A percentile compares a stretch with the other conserved stretches of the same genome.
Conservation (phyloP, 2,113 vertebrate species). For the Vombatus ursinus region DNA sequence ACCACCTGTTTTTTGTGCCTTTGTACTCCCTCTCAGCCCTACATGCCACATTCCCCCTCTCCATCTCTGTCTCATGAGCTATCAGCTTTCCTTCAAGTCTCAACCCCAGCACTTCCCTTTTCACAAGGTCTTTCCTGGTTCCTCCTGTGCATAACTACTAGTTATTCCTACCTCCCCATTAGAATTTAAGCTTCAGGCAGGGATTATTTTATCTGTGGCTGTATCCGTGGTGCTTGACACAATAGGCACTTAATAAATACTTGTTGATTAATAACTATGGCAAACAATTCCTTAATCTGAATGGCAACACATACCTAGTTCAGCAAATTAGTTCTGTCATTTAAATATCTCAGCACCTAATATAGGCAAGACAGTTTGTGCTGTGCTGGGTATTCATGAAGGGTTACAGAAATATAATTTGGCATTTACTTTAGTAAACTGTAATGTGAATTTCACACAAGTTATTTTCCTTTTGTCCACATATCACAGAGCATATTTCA, state of each 20-base stretch:
- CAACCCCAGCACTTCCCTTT: background rate
- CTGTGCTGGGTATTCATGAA: too few relatives aligned
- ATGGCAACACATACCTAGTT: background rate
- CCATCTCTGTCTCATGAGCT: background rate
- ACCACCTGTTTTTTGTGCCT: background rate
- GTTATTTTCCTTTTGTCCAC: background rate
- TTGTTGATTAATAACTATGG: background rate
- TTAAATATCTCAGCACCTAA: background rate
- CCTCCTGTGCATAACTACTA: background rate
- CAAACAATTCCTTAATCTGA: background rate
- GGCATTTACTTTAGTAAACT: background rate
- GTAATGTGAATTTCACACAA: too few relatives aligned
- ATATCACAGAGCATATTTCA: background rate
- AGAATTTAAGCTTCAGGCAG: background rate
- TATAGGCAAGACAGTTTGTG: too few relatives aligned
- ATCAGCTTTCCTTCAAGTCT: background rate
- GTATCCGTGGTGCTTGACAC: background rate
- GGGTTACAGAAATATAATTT: background rate
- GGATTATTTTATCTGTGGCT: background rate
- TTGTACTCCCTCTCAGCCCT: background rate
- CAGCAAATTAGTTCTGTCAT: background rate
- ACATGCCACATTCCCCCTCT: too few relatives aligned
- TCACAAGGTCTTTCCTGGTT: background rate
- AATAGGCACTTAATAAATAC: background rate
- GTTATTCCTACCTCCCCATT: background rate